Base-by-base conservation (phyloP, 2,797 vertebrate genomes). In the Oryzias sinensis region DNA sequence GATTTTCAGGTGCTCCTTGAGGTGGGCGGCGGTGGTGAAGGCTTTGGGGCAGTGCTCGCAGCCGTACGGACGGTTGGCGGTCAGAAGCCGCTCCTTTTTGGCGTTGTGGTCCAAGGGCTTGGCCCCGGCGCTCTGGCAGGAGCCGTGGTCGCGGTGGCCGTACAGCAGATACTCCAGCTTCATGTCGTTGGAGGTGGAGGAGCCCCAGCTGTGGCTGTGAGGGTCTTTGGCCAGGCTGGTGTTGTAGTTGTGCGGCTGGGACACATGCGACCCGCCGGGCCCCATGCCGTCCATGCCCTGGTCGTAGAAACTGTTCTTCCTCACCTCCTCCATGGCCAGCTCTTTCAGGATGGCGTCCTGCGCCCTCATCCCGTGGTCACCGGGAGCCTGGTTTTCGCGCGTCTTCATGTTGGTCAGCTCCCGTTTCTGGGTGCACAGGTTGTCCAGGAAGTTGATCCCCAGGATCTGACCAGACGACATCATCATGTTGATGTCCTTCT, bases 31-130 rank as follows among this genome's bases (percentile, higher is more conserved):
- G 0, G 97, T 98, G 74, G 97, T 99, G 85, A 98, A 99, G 24
- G 96, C 97, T 87, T 99, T 99, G 7, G 94, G 94, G 81, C 97
- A 98, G 93, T 98, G 97, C 86, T 98, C 96, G 29, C 97, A 99
- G 65, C 95, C 94, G 70, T 97, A 98, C 0, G 97, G 97, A 45
- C 97, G 89, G 76, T 99, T 96, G 5, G 97, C 97, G 0, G 97
- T 97, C 67, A 98, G 97, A 2, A 98, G 91, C 9, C 97, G 95
- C 74, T 99, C 97, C 43, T 99, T 97, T 70, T 97, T 98, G 72
- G 96, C 88, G 79, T 95, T 79, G 42, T 95, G 90, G 3, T 94
- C 94, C 78, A 96, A 86, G 5, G 95, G 94, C 5, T 95, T 95
- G 49, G 94, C 90, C 1, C 95, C 95, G 0, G 95, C 87, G 5